Evolutionary conservation across 2,797 vertebrate species (phyloP), one percentile per base, ranked within the genome.

Genomic region (Acrocephalus scirpaceus): DNA sequence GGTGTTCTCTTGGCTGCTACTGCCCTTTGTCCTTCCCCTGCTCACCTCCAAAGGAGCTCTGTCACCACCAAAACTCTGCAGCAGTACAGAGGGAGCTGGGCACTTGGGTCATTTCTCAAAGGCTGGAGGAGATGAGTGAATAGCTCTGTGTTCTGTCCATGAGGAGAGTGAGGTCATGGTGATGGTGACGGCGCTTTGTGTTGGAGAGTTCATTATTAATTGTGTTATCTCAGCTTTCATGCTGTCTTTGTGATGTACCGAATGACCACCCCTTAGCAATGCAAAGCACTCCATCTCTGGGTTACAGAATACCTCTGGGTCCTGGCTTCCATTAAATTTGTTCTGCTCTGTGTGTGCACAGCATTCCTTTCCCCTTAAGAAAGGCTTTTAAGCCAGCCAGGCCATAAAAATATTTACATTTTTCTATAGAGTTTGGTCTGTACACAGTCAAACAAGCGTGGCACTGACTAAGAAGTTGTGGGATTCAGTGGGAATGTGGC

Each of bases 361-460:
- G 66, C 91, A 94, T 96, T 95, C 95, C 85, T 87, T 96, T 95
- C 70, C 57, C 50, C 54, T 92, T 88, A 94, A 94, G 83, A 81
- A 62, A 89, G 86, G 67, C 61, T 96, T 96, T 87, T 67, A 86
- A 91, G 80, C 29, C 87, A 94, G 40, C 30, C 54, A 83, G 80
- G 62, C 86, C 82, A 36, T 86, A 77, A 77, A 94, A 96, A 92
- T 93, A 85, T 97, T 97, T 96, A 92, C 86, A 86, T 96, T 96
- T 95, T 96, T 93, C 85, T 91, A 11, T 82, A 92, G 67, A 64
- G 10, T 80, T 74, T 32, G 48, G 25, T 77, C 71, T 69, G 77
- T 77, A 50, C 32, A 13, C 38, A 77, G 44, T 88, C 30, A 79
- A 88, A 82, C 44, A 65, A 74, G 29, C 51, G 38, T 77, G 86